Evolutionary conservation across 2,113 vertebrate genomes (phyloP).

Genomic region (Rhodinocichla rosea): DNA sequence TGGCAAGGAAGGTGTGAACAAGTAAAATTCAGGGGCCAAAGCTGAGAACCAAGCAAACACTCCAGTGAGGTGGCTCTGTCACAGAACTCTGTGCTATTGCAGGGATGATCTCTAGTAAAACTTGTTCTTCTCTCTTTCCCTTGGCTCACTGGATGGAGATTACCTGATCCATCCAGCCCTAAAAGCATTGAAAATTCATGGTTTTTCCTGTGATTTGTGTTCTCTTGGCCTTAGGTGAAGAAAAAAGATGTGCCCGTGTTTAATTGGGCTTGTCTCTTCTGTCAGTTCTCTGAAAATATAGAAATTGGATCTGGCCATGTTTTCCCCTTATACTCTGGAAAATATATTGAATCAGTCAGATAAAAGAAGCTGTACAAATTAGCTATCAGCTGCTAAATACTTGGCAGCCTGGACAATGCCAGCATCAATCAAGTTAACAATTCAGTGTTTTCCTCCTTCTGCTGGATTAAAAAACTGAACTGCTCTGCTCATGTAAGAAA

Average conservation of each 20-base stretch:
- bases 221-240: not conserved
- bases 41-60: not conserved
- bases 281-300: not conserved
- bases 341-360: not conserved
- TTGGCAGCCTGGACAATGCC: not conserved
- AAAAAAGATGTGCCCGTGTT: not conserved
- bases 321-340: not conserved
- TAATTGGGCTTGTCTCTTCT: not conserved
- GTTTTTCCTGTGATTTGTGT: not conserved
- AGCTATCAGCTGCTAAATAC: not conserved
- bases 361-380: slow-evolving; percentile 5
- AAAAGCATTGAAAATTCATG: not conserved
- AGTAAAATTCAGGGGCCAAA: not conserved
- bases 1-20: not conserved
- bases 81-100: not conserved
- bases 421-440: not conserved
- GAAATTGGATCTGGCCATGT: not conserved
- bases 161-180: not conserved
- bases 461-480: not conserved
- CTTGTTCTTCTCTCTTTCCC: not conserved
- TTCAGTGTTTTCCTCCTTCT: not conserved
- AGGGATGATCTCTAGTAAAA: not conserved
- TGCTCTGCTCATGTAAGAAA: not conserved
- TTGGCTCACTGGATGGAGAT: not conserved
- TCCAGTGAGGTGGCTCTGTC: not conserved